Conservation (phyloP, 2,888 invertebrate genomes). For the Acrocyrtus sp. region DNA sequence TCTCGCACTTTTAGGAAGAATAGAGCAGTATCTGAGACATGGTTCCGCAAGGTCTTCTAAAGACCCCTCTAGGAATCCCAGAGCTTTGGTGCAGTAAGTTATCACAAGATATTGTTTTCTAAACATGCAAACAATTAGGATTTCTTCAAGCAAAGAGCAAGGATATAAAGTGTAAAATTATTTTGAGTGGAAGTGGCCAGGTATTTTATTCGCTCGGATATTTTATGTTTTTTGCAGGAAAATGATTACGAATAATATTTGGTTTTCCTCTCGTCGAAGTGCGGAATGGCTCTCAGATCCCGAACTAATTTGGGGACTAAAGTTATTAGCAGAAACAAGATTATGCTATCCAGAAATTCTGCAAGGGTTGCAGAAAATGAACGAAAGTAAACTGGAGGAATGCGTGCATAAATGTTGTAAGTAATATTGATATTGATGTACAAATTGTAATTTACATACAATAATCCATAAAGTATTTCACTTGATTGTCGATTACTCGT, state of each 20-base stretch:
- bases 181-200: neutral
- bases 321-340: constrained; percentile 47
- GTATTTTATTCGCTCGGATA: neutral
- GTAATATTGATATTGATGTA: neutral
- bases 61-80: constrained; percentile 52
- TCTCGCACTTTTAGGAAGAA: constrained; percentile 56
- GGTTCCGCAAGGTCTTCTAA: constrained; percentile 49
- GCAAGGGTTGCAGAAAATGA: constrained; percentile 41
- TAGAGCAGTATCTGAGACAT: constrained; percentile 59
- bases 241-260: constrained; percentile 53
- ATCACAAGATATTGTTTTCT: neutral
- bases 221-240: constrained; percentile 40
- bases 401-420: constrained; percentile 35
- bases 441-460: neutral
- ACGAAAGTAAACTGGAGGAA: constrained; percentile 22
- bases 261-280: constrained; percentile 56
- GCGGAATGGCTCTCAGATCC: constrained; percentile 52
- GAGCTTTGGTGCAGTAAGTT: constrained; percentile 44
- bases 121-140: neutral
- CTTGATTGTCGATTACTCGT: neutral
- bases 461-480: no score
- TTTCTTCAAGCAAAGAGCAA: no score
- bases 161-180: neutral
- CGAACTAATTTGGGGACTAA: constrained; percentile 59
- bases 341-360: constrained; percentile 57